Evolutionary conservation across 2,888 invertebrate genomes (phyloP).

Genomic region (Therioaphis trifolii): DNA sequence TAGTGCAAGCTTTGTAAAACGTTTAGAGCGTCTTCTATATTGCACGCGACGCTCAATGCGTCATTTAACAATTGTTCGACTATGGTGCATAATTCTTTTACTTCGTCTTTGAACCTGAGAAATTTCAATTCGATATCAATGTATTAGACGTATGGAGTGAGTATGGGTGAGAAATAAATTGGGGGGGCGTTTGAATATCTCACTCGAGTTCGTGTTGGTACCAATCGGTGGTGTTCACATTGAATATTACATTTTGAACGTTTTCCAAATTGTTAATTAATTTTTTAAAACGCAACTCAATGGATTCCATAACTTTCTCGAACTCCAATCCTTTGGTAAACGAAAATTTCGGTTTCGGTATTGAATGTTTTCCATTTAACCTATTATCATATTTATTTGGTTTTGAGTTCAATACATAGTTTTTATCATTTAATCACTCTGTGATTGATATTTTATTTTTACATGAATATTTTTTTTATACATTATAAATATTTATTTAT

Average conservation of each 20-base stretch:
- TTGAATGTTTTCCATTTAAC: not conserved
- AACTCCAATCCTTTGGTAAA: constrained; percentile 43
- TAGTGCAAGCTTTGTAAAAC: constrained; percentile 41
- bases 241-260: constrained; percentile 45
- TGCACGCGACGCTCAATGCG: constrained; percentile 33
- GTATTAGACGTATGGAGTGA: too few relatives aligned
- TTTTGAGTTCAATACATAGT: not conserved
- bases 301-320: constrained; percentile 33
- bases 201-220: constrained; percentile 40
- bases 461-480: too few relatives aligned
- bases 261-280: constrained; percentile 40
- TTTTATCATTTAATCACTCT: not conserved
- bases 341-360: constrained; percentile 49
- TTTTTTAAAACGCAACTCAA: constrained; percentile 41
- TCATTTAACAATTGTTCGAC: constrained; percentile 40
- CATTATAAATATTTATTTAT: too few relatives aligned
- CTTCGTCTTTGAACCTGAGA: constrained; percentile 40
- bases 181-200: not conserved
- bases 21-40: constrained; percentile 39
- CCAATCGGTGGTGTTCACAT: constrained; percentile 49
- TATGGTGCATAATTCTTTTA: constrained; percentile 13
- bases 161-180: too few relatives aligned
- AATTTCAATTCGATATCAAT: too few relatives aligned
- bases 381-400: not conserved
- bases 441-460: not conserved